Evolutionary conservation across 1,140 invertebrate genomes (phyloP).

Genomic region (Araneus ventricosus): DNA sequence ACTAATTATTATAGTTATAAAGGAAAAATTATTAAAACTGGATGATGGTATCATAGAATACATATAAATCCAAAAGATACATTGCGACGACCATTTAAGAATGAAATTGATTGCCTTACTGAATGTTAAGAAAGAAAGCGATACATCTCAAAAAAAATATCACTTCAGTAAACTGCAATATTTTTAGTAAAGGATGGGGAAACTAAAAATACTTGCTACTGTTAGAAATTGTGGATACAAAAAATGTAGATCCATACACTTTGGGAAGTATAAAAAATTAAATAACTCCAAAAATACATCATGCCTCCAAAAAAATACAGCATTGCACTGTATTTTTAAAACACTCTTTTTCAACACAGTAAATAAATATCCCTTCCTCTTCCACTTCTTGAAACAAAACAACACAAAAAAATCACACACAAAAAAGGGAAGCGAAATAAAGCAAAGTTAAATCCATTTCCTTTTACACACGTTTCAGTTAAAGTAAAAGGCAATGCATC

Average conservation of each 20-base stretch:
- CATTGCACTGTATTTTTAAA: neutral
- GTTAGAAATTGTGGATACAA: neutral
- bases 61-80: too few relatives aligned
- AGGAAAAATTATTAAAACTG: too few relatives aligned
- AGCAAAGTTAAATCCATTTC: conserved; percentile 1
- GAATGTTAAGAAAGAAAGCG: too few relatives aligned
- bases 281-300: neutral
- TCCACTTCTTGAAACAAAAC: neutral
- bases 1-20: too few relatives aligned
- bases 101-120: too few relatives aligned
- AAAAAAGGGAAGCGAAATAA: neutral
- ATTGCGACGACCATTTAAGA: too few relatives aligned
- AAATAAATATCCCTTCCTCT: neutral
- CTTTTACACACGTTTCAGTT: neutral
- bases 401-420: neutral
- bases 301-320: neutral
- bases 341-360: neutral
- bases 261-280: too few relatives aligned
- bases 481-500: conserved; percentile 6
- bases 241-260: neutral
- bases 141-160: neutral
- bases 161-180: neutral
- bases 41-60: too few relatives aligned
- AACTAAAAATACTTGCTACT: neutral
- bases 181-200: neutral